A percentile compares a stretch with the other conserved stretches of the same genome.
Conservation (phyloP, 2,797 vertebrate genomes). For the Catamblyrhynchus diadema region DNA sequence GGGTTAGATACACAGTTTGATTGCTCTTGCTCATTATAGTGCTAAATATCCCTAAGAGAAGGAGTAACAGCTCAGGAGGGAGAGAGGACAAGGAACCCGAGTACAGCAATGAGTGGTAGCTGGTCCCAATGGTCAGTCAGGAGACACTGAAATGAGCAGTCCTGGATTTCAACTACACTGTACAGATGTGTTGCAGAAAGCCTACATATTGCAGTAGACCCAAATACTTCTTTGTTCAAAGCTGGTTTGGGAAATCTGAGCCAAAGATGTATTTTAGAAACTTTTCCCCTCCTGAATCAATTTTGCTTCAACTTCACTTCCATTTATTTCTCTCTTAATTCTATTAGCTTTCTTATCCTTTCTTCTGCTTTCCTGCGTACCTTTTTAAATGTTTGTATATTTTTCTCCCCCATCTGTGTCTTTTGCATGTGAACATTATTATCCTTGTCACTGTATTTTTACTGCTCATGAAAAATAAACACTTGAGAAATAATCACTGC, state of each 20-base stretch:
- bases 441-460: not conserved
- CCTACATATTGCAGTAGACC: not conserved
- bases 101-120: not conserved
- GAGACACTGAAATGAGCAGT: not conserved
- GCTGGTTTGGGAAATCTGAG: not conserved
- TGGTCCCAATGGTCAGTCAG: not conserved
- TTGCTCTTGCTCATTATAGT: not conserved
- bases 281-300: not conserved
- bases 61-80: not conserved
- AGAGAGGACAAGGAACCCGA: not conserved
- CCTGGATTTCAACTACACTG: not conserved
- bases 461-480: slow-evolving; percentile 30
- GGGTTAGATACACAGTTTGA: fast-evolving
- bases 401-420: not conserved
- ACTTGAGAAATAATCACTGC: slow-evolving; percentile 27
- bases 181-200: not conserved
- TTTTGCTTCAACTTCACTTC: not conserved
- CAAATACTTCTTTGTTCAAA: not conserved
- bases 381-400: not conserved
- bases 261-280: not conserved
- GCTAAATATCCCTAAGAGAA: not conserved
- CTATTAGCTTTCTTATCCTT: not conserved
- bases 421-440: not conserved
- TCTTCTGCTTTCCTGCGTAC: not conserved
- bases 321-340: not conserved